Evolutionary conservation across 2,797 vertebrate species (phyloP).

Genomic region (Menidia menidia): DNA sequence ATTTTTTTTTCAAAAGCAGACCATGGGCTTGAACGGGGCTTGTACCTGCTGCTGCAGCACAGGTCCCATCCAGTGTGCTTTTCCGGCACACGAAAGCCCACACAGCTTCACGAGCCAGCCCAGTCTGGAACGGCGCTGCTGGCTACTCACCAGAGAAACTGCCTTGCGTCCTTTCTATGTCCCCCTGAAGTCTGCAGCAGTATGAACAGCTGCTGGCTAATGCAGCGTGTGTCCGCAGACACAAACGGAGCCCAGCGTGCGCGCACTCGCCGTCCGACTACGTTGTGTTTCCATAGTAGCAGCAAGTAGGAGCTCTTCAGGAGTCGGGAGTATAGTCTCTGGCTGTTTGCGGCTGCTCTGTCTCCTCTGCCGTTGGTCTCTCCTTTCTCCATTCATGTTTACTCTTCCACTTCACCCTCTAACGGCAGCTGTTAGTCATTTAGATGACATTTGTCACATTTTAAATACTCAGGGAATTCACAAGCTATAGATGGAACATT

Average conservation of each 20-base stretch:
- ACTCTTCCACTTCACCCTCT: conserved; percentile 30
- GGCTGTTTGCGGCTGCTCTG: conserved; percentile 60
- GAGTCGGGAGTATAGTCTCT: conserved; percentile 75
- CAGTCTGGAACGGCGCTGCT: conserved; percentile 42
- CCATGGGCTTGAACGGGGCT: conserved; percentile 60
- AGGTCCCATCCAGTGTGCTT: conserved; percentile 29
- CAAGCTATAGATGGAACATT: conserved; percentile 45
- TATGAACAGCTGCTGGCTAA: conserved; percentile 74
- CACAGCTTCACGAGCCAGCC: conserved; percentile 29
- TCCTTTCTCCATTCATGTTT: conserved; percentile 41
- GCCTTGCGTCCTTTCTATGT: conserved; percentile 64
- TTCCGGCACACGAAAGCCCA: conserved; percentile 15
- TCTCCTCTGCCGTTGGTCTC: conserved; percentile 58
- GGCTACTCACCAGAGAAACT: conserved; percentile 65
- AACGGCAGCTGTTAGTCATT: conserved; percentile 52
- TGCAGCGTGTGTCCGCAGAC: conserved; percentile 47
- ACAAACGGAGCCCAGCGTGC: conserved; percentile 46
- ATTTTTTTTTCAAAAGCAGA: conserved; percentile 64
- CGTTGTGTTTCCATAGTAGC: conserved; percentile 80
- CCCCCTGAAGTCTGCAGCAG: conserved; percentile 73
- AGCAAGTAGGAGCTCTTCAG: conserved; percentile 72
- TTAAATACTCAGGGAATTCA: conserved; percentile 29
- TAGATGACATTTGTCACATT: conserved; percentile 42
- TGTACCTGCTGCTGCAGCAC: conserved; percentile 55
- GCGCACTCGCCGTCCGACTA: conserved; percentile 46